Base-by-base conservation (phyloP, 37 sponge, comb jelly and placozoan genomes). In the Geodia barretti region DNA sequence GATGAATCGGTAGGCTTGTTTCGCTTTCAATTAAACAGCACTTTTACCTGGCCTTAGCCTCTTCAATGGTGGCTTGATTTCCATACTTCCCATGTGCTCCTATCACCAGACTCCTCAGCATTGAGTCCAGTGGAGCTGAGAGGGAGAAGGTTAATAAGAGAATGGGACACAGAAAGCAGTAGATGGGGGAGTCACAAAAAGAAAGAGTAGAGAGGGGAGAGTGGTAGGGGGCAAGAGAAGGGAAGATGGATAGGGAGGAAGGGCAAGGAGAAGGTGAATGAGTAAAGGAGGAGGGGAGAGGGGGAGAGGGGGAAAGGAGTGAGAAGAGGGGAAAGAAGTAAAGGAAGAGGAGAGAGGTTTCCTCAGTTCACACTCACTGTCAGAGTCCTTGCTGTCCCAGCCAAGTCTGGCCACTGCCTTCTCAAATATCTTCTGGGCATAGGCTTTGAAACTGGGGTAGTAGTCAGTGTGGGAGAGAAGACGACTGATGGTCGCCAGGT, bases 101-200 rank as follows among this genome's bases (percentile, higher is more conserved):
- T 9, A 95, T n/a, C 41, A 89, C 90, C 23, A 95, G 76, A 39
- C 77, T 68, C 32, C 98, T 79, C 62, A 97, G 88, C 88, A 97
- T 88, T 17, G 86, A 31, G 43, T 90, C 88, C 60, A 91, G 81
- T 58, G 96, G 87, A 31, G 60, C 85, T 83, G 47, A 23, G 17
- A 34, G 2, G 4, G 26, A 54, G 40, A 42, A 71, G 2, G 59
- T 3, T 19, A n/a, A 35, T 47, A 25, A n/a, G n/a, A n/a, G n/a
- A n/a, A n/a, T n/a, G 14, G 60, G 60, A 20, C 14, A 59, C 19
- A 20, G 60, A 59, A 59, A 59, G 60, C 19, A 59, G 60, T 14
- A 20, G 60, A 59, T 14, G 60, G 60, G 60, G 60, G 60, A 59
- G 60, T 14, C 14, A 59, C 19, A 59, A 20, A 59, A 59, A 20